Evolutionary conservation across 2,888 invertebrate species (phyloP).

Genomic region (Cyaniris semiargus): DNA sequence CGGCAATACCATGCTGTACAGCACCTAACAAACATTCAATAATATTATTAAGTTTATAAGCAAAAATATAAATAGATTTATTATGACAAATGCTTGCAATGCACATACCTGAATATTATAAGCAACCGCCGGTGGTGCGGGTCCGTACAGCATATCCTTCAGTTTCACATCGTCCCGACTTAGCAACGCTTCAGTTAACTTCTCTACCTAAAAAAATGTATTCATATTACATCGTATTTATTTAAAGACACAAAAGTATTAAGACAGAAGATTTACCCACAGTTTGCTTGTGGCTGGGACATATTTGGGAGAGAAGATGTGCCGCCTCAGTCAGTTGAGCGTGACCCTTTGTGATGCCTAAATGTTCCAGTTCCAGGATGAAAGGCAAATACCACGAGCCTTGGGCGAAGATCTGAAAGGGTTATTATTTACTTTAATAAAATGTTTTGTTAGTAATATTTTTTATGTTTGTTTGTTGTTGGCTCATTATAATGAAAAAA

Average conservation of each 20-base stretch:
- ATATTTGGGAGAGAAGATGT: slow-evolving; percentile 87
- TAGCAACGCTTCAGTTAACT: slow-evolving; percentile 69
- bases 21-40: slow-evolving; percentile 71
- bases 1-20: slow-evolving; percentile 96
- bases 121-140: slow-evolving; percentile 72
- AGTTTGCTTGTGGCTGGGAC: slow-evolving; percentile 87
- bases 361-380: slow-evolving; percentile 92
- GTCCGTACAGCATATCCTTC: slow-evolving; percentile 72
- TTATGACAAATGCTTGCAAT: too few relatives aligned
- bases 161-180: slow-evolving; percentile 68
- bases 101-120: slow-evolving; percentile 67
- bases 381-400: slow-evolving; percentile 88
- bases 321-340: slow-evolving; percentile 91
- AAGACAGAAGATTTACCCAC: slow-evolving; percentile 56
- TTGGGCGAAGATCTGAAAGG: slow-evolving; percentile 87
- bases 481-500: background rate
- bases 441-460: background rate
- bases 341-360: slow-evolving; percentile 91
- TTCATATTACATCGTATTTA: slow-evolving; percentile 27
- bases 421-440: background rate
- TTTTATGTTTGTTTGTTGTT: background rate
- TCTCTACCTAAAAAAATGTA: slow-evolving; percentile 57
- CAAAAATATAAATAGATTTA: background rate
- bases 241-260: background rate
- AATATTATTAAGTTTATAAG: background rate